These are phyloP conservation scores for Podilymbus podiceps DNA, from an alignment of 2,113 vertebrate species.

Conservation along the genomic window DNA sequence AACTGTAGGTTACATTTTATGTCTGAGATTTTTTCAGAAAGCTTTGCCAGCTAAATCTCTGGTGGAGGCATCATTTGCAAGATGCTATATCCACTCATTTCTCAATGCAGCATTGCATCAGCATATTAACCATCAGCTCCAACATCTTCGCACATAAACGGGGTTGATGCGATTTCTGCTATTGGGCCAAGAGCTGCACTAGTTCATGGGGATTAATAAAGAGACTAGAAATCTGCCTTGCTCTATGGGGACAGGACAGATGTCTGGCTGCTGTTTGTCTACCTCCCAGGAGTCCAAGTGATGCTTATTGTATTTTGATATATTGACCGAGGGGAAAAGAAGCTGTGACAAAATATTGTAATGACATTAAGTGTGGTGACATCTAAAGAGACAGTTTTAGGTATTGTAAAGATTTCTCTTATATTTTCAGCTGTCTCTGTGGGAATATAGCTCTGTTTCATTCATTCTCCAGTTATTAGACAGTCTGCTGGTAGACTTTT, in stretches of 20 bases:
- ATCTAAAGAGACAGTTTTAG: not conserved
- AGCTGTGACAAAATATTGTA: not conserved
- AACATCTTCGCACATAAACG: no score
- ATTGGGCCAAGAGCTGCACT: not conserved
- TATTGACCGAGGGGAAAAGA: not conserved
- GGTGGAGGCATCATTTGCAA: fast-evolving
- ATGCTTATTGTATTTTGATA: not conserved
- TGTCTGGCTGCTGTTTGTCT: fast-evolving
- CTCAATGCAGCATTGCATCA: not conserved
- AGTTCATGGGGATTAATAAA: not conserved
- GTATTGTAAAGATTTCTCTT: not conserved
- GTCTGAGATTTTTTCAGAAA: not conserved
- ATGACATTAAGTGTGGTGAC: not conserved
- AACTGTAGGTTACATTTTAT: not conserved
- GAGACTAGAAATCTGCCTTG: not conserved
- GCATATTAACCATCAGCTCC: not conserved
- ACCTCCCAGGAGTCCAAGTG: not conserved
- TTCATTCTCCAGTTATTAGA: not conserved
- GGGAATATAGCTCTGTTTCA: not conserved
- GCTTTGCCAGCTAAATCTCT: not conserved
- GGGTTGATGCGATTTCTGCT: not conserved
- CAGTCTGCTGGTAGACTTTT: not conserved
- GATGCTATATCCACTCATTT: not conserved
- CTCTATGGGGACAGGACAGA: not conserved
- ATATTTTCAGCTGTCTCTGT: not conserved